Percentiles rank a stretch among this genome's conserved stretches.
Conservation (phyloP, 2,888 invertebrate species). For the Ditula angustiorana region DNA sequence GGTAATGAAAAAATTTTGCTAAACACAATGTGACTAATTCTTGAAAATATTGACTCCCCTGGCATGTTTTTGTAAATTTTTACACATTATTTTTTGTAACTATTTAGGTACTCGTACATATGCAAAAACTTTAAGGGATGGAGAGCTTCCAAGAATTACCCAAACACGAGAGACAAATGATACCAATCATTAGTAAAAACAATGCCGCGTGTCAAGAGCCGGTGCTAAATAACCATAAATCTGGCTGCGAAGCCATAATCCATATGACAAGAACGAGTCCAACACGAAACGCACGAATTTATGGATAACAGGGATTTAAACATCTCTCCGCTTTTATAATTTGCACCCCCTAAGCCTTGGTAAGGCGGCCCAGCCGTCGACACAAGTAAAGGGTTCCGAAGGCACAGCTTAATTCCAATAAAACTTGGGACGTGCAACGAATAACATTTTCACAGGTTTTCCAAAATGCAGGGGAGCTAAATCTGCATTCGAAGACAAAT, state of each 20-base stretch:
- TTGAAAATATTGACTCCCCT: too few relatives aligned
- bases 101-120: too few relatives aligned
- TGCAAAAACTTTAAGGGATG: too few relatives aligned
- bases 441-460: slow-evolving; percentile 53
- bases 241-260: slow-evolving; percentile 14
- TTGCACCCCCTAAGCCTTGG: slow-evolving; percentile 69
- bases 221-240: slow-evolving; percentile 19
- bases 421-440: slow-evolving; percentile 77
- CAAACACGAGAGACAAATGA: too few relatives aligned
- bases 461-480: slow-evolving; percentile 21
- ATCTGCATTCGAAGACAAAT: slow-evolving; percentile 35
- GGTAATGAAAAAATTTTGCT: too few relatives aligned
- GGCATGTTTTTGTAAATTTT: too few relatives aligned
- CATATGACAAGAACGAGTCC: slow-evolving; percentile 29
- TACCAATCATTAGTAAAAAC: too few relatives aligned
- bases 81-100: too few relatives aligned
- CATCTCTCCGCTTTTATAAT: slow-evolving; percentile 32
- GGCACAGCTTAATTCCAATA: slow-evolving; percentile 80
- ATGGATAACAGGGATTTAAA: slow-evolving; percentile 36
- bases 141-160: too few relatives aligned
- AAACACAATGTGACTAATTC: too few relatives aligned
- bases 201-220: too few relatives aligned
- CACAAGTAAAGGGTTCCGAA: slow-evolving; percentile 75
- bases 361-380: slow-evolving; percentile 71
- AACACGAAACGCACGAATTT: slow-evolving; percentile 20